These are phyloP conservation scores for Myotis pilosus DNA, from an alignment of 2,797 vertebrate species.

Conservation along the genomic window DNA sequence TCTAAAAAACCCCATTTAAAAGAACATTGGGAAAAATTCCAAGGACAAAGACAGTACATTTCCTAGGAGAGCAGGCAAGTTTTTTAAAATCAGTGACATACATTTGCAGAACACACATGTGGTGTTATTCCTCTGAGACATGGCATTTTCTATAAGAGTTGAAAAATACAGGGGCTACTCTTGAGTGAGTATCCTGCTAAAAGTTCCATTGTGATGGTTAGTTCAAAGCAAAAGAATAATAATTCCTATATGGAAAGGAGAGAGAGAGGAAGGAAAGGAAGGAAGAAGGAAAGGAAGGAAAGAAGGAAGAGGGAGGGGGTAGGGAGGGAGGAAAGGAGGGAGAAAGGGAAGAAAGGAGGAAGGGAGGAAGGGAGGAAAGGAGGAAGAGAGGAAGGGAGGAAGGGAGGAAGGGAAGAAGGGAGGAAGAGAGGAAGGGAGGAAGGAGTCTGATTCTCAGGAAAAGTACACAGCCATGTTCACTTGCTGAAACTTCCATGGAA, in stretches of 20 bases:
- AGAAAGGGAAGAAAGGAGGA: no score
- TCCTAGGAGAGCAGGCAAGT: not conserved
- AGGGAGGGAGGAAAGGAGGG: no score
- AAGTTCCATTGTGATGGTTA: rapidly evolving
- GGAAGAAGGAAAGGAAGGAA: rapidly evolving
- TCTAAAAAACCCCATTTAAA: not conserved
- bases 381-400: no score
- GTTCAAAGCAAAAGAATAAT: not conserved
- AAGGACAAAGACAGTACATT: not conserved
- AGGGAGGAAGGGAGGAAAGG: no score
- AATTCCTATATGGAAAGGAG: not conserved
- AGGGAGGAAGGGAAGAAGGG: no score
- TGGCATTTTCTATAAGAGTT: rapidly evolving
- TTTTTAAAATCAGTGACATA: not conserved
- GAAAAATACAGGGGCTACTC: not conserved
- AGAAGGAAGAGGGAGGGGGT: no score
- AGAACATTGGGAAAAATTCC: not conserved
- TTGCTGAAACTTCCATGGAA: not conserved
- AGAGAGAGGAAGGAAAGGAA: no score
- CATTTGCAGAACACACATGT: not conserved
- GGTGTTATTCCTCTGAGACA: not conserved
- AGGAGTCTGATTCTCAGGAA: not conserved
- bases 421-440: no score
- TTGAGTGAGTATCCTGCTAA: not conserved
- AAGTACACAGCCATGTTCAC: not conserved